phyloP scores from a whole-genome alignment of 2,113 vertebrate species.

The Anoura caudifer region DNA sequence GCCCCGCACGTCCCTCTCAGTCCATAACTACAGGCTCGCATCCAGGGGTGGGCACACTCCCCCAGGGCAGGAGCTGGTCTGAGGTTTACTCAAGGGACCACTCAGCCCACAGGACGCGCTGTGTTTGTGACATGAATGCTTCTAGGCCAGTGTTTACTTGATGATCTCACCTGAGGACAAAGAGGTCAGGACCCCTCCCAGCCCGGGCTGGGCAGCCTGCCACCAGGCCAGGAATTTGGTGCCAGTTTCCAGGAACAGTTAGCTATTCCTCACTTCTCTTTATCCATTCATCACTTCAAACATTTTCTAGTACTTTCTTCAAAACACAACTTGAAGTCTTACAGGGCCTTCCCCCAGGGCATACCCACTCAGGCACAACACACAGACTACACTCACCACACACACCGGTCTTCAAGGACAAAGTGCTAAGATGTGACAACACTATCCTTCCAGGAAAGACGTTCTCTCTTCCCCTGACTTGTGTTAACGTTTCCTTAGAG shows the following conservation, averaged over 20 bases:
- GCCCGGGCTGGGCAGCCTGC: not conserved
- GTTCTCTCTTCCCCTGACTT: not conserved
- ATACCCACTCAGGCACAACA: not conserved
- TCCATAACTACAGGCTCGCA: fast-evolving
- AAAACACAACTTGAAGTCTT: not conserved
- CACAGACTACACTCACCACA: too few relatives aligned
- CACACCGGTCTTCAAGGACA: not conserved
- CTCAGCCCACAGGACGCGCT: not conserved
- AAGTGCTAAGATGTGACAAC: not conserved
- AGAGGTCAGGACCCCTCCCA: not conserved
- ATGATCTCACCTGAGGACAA: not conserved
- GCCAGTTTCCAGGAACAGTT: not conserved
- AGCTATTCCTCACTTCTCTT: not conserved
- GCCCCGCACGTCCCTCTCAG: not conserved
- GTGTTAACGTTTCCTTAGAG: not conserved
- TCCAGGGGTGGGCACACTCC: not conserved
- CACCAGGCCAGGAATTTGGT: not conserved
- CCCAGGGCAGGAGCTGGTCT: not conserved
- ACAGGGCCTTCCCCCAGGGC: not conserved
- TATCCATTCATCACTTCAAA: not conserved
- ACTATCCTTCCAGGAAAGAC: not conserved
- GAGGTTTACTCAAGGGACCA: too few relatives aligned
- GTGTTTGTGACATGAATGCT: fast-evolving
- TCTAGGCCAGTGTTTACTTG: not conserved
- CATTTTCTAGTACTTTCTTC: not conserved